Conservation (phyloP, 2,797 vertebrate genomes). For the Lepus townsendii region DNA sequence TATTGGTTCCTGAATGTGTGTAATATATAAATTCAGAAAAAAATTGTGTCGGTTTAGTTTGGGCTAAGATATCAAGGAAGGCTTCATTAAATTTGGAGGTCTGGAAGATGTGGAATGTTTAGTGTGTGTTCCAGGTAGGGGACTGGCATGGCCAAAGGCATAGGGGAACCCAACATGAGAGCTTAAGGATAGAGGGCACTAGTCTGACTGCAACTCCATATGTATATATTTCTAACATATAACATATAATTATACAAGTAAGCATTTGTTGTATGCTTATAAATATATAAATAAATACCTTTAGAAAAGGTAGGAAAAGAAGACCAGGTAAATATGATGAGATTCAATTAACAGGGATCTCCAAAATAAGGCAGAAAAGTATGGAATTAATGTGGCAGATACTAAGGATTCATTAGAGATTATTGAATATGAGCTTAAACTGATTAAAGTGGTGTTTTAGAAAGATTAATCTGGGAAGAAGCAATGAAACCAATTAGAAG, state of each 20-base stretch:
- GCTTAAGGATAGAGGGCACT: not conserved
- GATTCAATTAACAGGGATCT: not conserved
- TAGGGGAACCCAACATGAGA: not conserved
- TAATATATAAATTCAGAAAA: not conserved
- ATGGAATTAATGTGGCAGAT: not conserved
- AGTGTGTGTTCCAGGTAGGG: not conserved
- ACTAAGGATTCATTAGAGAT: not conserved
- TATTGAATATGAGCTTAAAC: not conserved
- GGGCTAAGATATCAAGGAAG: not conserved
- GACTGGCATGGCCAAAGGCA: not conserved
- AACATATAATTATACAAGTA: no score
- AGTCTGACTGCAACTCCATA: not conserved
- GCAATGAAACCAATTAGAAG: not conserved
- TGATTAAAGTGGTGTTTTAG: not conserved
- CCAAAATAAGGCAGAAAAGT: not conserved
- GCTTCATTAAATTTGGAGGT: not conserved
- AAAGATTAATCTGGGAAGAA: slow-evolving; percentile 13
- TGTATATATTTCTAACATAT: not conserved
- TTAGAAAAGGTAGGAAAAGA: not conserved
- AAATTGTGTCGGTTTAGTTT: not conserved
- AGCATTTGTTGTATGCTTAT: no score
- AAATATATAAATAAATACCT: not conserved
- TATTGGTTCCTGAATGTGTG: not conserved
- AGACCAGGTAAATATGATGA: not conserved
- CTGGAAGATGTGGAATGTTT: not conserved